Evolutionary conservation across 2,888 invertebrate genomes (phyloP).

Genomic region (Coelogynopora nodosa): DNA sequence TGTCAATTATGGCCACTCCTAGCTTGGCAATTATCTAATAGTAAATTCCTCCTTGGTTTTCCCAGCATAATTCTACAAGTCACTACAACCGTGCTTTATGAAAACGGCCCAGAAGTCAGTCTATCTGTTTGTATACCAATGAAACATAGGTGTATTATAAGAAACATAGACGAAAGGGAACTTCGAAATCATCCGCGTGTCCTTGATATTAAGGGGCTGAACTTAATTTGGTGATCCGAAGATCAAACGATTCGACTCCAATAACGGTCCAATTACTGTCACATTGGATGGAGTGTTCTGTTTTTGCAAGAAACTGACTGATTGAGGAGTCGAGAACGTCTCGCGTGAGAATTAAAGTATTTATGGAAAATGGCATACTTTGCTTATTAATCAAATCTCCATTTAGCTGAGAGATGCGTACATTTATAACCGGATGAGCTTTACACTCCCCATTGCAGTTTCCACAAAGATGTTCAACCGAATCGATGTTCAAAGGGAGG

Average conservation of each 20-base stretch:
- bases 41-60: no score
- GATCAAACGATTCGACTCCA: not conserved
- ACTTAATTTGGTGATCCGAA: not conserved
- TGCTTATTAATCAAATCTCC: not conserved
- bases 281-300: not conserved
- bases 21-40: no score
- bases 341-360: not conserved
- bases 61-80: no score
- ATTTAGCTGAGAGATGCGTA: not conserved
- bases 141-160: no score
- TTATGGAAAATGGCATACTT: not conserved
- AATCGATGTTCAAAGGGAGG: not conserved
- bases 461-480: not conserved
- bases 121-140: no score
- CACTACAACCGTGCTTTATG: no score
- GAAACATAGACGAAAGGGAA: no score
- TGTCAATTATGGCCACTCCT: no score
- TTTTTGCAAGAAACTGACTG: not conserved
- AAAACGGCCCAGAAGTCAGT: no score
- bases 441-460: not conserved
- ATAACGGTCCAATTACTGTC: not conserved
- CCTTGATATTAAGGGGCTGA: not conserved
- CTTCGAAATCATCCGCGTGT: not conserved
- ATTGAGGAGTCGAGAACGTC: not conserved
- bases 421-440: not conserved